Conservation (phyloP, 2,888 invertebrate species). For the Monopis laevigella region DNA sequence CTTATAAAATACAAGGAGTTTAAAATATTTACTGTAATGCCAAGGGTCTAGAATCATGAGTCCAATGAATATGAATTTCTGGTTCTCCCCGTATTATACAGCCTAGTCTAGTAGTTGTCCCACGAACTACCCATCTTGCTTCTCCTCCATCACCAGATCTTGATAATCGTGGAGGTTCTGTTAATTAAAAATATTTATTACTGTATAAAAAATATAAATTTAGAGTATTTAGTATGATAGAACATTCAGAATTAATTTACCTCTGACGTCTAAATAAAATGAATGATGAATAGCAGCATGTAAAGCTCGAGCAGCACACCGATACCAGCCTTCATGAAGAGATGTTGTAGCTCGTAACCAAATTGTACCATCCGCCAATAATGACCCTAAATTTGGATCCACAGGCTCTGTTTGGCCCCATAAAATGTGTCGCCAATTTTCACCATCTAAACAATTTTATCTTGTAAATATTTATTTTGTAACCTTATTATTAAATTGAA, state of each 20-base stretch:
- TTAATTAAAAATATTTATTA: neutral
- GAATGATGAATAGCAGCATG: conserved; percentile 52
- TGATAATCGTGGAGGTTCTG: conserved; percentile 49
- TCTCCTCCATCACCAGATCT: conserved; percentile 47
- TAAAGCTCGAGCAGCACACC: conserved; percentile 77
- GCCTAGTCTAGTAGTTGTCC: conserved; percentile 64
- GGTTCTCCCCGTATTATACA: conserved; percentile 72
- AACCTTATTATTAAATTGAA: too few relatives aligned
- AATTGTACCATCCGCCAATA: conserved; percentile 77
- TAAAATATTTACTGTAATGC: conserved; percentile 45
- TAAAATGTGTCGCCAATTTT: conserved; percentile 54
- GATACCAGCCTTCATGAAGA: conserved; percentile 84
- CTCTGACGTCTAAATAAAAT: conserved; percentile 54
- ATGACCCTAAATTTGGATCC: conserved; percentile 61
- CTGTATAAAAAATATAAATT: conserved; percentile 7
- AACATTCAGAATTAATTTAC: conserved; percentile 24
- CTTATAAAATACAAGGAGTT: conserved; percentile 8
- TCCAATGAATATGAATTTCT: conserved; percentile 69
- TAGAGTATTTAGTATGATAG: too few relatives aligned
- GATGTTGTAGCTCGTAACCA: conserved; percentile 77
- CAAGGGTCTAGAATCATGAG: conserved; percentile 51
- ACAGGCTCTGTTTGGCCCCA: conserved; percentile 49
- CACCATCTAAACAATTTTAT: conserved; percentile 34
- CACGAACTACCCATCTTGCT: conserved; percentile 53
- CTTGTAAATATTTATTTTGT: neutral